Base-by-base conservation (phyloP, 2,797 vertebrate species). In the Margarornis squamiger region DNA sequence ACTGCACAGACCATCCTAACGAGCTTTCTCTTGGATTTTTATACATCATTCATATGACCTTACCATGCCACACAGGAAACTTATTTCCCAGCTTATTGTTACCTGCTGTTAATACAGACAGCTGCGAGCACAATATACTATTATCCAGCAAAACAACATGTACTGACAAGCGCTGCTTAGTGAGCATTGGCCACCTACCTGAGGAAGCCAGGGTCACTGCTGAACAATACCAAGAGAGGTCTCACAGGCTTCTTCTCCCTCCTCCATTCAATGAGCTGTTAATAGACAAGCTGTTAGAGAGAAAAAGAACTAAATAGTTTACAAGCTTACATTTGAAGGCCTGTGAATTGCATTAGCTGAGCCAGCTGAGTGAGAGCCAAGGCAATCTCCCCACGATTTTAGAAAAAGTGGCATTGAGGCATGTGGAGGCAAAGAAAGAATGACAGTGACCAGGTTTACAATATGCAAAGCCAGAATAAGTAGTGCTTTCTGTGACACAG, bases 311-410 rank as follows among this genome's bases (percentile, higher is more conserved):
- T 93, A 95, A 95, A 94, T 85, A 96, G 93, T 97, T 96, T 96
- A 95, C 96, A 97, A 95, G 95, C 93, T 95, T 85, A 94, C 94
- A 90, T 96, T 90, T 94, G 96, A 96, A 94, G 95, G 92, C 96
- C 90, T 92, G 86, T 94, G 95, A 94, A 97, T 96, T 95, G 79
- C 94, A 90, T 91, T 85, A 90, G 88, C 77, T 67, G 88, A 96
- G 95, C 97, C 97, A 97, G 93, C 95, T 96, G 96, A 96, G 84
- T 46, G 46, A 93, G 78, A 96, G 97, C 97, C 97, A 97, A 97
- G 91, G 91, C 95, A 95, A 97, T 96, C 95, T 96, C 95, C 86
- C 88, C 94, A 93, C 41, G 34, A 92, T 46, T 95, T 86, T 89
- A 89, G 83, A 85, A 94, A 95, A 94, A 71, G 92, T 95, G 95